phyloP scores from a whole-genome alignment of 2,797 vertebrate genomes.

The Rhinatrema bivittatum region DNA sequence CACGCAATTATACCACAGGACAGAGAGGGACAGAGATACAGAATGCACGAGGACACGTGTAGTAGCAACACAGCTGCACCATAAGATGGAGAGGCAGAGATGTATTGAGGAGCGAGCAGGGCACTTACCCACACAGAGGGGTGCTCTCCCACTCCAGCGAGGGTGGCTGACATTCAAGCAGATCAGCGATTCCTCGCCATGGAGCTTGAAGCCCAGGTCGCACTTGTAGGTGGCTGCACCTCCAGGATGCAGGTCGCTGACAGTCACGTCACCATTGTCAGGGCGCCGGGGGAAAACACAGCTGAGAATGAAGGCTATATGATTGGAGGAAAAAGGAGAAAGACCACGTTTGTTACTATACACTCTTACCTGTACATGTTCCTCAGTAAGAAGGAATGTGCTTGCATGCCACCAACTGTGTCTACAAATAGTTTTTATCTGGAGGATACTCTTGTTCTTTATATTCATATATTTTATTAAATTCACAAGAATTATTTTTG shows the following conservation, averaged over 20 bases:
- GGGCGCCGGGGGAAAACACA: constrained; percentile 77
- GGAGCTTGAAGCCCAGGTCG: constrained; percentile 78
- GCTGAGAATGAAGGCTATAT: constrained; percentile 77
- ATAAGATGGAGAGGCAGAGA: no score
- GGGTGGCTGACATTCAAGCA: constrained; percentile 79
- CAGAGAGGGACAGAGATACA: background rate
- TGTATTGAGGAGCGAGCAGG: no score
- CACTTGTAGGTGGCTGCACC: constrained; percentile 84
- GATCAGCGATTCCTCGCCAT: constrained; percentile 73
- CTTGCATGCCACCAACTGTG: no score
- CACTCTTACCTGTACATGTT: background rate
- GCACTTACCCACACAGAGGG: constrained; percentile 44
- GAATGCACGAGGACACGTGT: background rate
- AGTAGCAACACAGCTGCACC: no score
- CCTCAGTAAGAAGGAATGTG: no score
- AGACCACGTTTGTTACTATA: background rate
- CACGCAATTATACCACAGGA: no score
- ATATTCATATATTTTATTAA: no score
- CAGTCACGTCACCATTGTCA: constrained; percentile 74
- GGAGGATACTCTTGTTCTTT: no score
- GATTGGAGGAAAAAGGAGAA: background rate
- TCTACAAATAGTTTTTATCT: no score
- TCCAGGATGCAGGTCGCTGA: constrained; percentile 82
- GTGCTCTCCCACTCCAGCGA: constrained; percentile 69
- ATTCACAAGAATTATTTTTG: no score